Base-by-base conservation (phyloP, 2,888 invertebrate genomes). In the Trichogramma dendrolimi region DNA sequence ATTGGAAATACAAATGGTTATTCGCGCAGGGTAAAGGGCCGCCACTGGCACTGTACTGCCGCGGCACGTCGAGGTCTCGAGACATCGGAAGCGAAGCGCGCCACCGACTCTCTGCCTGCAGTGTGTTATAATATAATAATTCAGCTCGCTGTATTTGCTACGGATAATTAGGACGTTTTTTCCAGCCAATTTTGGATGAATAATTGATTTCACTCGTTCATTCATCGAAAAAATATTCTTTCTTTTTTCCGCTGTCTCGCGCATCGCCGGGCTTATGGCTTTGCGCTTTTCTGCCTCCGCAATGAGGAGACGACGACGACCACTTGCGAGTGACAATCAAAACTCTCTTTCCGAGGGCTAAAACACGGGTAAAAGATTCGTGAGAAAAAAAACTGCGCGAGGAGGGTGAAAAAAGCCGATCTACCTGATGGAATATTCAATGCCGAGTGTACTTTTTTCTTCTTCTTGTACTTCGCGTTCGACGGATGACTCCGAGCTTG, bases 1-100 rank as follows among this genome's bases (percentile, higher is more conserved):
- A 78, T 79, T 79, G 79, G 77, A 79, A 79, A 79, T 78, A 79
- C 76, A 78, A 79, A 79, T 79, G 78, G 78, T 78, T 79, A 78
- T 79, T 78, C 79, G 79, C 73, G 74, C 77, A 71, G 70, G 74
- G 73, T 73, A 72, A 60, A 69, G 62, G 69, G 67, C 62, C 67
- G 70, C 72, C 71, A 69, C 58, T 61, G 27, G 27, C 27, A 27
- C 27, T 27, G 27, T 27, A 27, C 27, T 2, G 27, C 27, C 27
- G 27, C 14, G 2, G 14, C 27, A 27, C 27, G 27, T 27, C 27
- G 27, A 27, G 27, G 27, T 27, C 27, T 27, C 27, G 27, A 27
- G 27, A 27, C 27, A 27, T 27, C 27, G 27, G 27, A 27, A 27
- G 27, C 27, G 27, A 27, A 27, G 27, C 27, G 27, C 27, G 27